phyloP scores from a whole-genome alignment of 1,140 invertebrate genomes.

The Saxidomus purpurata region DNA sequence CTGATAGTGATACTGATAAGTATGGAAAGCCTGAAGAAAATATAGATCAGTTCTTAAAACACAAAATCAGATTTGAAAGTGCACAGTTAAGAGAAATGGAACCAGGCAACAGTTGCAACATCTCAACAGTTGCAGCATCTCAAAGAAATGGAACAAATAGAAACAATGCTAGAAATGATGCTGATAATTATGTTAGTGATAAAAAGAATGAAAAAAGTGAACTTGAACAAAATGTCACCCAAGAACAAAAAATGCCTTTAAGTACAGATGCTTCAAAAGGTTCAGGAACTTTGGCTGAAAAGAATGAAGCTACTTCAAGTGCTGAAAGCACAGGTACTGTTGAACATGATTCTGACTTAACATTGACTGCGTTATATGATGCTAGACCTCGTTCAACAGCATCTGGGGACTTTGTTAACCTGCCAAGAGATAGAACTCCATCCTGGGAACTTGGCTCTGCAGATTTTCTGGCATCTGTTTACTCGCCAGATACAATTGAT shows the following conservation, averaged over 20 bases:
- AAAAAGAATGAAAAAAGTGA: background rate
- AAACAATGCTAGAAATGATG: background rate
- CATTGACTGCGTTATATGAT: background rate
- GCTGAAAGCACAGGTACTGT: background rate
- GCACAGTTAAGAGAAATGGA: background rate
- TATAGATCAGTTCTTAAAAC: background rate
- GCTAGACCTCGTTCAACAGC: background rate
- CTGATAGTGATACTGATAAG: slow-evolving; percentile 10
- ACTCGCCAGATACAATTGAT: background rate
- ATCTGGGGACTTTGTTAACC: too few relatives aligned
- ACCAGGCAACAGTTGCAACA: background rate
- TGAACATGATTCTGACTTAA: background rate
- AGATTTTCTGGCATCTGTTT: background rate
- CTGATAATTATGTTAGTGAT: background rate
- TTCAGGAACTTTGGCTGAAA: background rate
- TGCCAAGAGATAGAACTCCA: background rate
- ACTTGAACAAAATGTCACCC: background rate
- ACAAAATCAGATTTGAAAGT: background rate
- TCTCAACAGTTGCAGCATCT: background rate
- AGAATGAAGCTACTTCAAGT: background rate
- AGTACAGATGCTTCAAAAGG: background rate
- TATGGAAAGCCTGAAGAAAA: background rate
- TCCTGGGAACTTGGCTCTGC: background rate
- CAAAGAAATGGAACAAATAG: background rate
- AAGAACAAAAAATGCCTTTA: background rate